Conservation (phyloP, 1,140 invertebrate genomes). For the Hyles euphorbiae region DNA sequence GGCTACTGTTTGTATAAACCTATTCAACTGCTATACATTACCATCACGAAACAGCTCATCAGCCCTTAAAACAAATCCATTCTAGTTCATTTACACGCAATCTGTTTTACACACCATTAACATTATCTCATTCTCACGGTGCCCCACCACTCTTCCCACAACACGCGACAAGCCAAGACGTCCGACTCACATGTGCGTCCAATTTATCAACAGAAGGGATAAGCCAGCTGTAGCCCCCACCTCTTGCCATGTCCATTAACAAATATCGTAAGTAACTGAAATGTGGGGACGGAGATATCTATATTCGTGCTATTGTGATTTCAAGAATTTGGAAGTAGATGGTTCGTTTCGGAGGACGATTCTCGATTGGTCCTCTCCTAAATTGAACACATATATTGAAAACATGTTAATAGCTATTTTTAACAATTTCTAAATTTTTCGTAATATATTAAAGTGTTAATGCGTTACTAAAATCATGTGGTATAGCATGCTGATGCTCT, state of each 20-base stretch:
- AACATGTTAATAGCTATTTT: too few species aligned
- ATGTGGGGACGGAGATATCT: background rate
- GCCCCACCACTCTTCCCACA: constrained; percentile 55
- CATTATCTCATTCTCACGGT: constrained; percentile 34
- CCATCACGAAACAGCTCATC: too few species aligned
- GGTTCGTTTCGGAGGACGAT: too few species aligned
- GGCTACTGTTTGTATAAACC: too few species aligned
- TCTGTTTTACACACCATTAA: constrained; percentile 31
- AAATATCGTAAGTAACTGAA: constrained; percentile 3
- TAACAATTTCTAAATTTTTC: too few species aligned
- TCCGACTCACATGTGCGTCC: constrained; percentile 42
- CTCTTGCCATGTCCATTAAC: constrained; percentile 26
- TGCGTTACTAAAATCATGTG: too few species aligned
- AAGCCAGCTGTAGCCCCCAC: constrained; percentile 8
- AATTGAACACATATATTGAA: too few species aligned
- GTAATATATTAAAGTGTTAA: too few species aligned
- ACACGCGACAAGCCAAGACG: constrained; percentile 24
- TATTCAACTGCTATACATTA: too few species aligned
- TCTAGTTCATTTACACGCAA: background rate
- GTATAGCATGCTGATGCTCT: too few species aligned
- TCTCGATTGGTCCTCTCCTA: too few species aligned
- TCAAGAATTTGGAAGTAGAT: background rate
- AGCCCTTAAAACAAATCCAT: too few species aligned
- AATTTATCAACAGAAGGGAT: constrained; percentile 40
- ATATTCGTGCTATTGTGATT: constrained; percentile 2